Percentiles rank a stretch among this genome's conserved stretches.
Evolutionary conservation across 2,797 vertebrate genomes (phyloP).

Genomic region (Phylloscopus collybita): DNA sequence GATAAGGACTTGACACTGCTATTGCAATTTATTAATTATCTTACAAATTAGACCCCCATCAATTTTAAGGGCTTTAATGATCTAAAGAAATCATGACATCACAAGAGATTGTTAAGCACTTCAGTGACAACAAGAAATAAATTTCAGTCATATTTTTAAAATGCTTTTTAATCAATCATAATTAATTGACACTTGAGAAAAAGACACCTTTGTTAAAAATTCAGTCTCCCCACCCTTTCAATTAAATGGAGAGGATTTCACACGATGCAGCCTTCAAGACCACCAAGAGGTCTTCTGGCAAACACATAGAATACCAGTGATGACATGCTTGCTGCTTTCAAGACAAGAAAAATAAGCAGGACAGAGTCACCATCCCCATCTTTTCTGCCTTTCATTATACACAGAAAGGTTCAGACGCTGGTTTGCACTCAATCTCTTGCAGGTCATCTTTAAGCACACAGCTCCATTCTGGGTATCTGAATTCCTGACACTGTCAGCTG

Average conservation of each 20-base stretch:
- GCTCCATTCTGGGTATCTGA: not conserved
- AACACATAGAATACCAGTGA: constrained; percentile 27
- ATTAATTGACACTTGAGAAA: constrained; percentile 11
- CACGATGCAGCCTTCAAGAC: constrained; percentile 22
- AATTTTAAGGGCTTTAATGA: not conserved
- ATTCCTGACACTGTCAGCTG: not conserved
- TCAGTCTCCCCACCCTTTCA: not conserved
- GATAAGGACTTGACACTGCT: not conserved
- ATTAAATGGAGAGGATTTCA: constrained; percentile 20
- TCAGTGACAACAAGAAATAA: not conserved
- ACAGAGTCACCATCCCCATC: constrained; percentile 1
- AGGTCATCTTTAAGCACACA: not conserved
- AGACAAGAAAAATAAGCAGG: constrained; percentile 65
- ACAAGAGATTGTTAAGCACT: not conserved
- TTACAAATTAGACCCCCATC: not conserved
- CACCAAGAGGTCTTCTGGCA: constrained; percentile 54
- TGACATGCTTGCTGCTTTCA: constrained; percentile 52
- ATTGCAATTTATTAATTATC: not conserved
- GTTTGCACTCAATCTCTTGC: not conserved
- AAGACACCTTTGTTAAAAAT: constrained; percentile 6
- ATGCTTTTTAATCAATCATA: not conserved
- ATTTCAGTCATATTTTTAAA: not conserved
- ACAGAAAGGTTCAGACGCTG: not conserved
- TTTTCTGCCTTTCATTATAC: constrained; percentile 11
- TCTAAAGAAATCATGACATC: not conserved